Base-by-base conservation (phyloP, 2,113 vertebrate species). In the Lepisosteus osseus region DNA sequence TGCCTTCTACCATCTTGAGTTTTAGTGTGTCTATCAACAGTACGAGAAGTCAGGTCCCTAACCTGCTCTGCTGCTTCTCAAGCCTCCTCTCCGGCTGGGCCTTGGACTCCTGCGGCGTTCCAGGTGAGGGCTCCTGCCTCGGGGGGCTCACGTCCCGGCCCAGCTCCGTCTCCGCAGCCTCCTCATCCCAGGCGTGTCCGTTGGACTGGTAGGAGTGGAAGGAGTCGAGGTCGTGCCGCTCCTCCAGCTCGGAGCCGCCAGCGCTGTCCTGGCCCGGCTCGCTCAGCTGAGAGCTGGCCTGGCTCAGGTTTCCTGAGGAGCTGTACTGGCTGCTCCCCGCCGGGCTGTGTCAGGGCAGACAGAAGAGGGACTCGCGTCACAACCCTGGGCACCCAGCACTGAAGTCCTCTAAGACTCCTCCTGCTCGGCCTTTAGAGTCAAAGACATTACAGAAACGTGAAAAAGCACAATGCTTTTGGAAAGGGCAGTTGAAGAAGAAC, bases 301-400 rank as follows among this genome's bases (percentile, higher is more conserved):
- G 96, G 86, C 97, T 99, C 80, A 98, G 88, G 76, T 97, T 97
- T 79, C 96, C 96, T 57, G 97, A 98, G 61, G 97, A 99, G 65
- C 95, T 92, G 43, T 94, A 97, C 76, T 89, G 94, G 90, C 95
- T 98, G 84, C 95, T 97, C 85, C 94, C 92, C 86, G 88, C 91
- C 66, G 97, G 96, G 90, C 97, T 99, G 84, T 68, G 83, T 82
- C 82, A 74, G 70, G 54, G 45, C 76, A 15, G 80, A 68, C 79
- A 51, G 17, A 74, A 51, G 74, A 57, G 72, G 29, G 1, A 64
- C 6, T 15, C 62, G 40, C 1, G n/a, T 64, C 4, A 17, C 56
- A 59, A 59, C n/a, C 1, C 56, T 59, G 56, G 56, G 13, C n/a
- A 59, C 56, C 7, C 3, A 13, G 11, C 29, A 29, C 29, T 29